These are phyloP conservation scores for Danio aesculapii DNA, from an alignment of 2,797 vertebrate species.

Conservation along the genomic window DNA sequence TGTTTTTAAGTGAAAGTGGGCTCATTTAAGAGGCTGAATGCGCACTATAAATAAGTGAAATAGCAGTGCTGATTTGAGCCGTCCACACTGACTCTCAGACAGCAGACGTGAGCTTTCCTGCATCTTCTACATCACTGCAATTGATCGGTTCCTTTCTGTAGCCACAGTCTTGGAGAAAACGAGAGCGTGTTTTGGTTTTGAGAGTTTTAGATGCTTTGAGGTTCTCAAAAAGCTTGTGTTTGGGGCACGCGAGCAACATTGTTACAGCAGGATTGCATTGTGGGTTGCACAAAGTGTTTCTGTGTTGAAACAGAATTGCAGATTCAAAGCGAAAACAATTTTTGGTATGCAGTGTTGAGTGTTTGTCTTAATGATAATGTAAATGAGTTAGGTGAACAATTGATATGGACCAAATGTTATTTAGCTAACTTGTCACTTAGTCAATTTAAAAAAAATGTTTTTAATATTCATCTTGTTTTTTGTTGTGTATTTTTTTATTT, in stretches of 20 bases:
- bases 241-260: not conserved
- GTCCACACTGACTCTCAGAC: conserved; percentile 3
- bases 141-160: conserved; percentile 34
- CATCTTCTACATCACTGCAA: conserved; percentile 44
- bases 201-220: not conserved
- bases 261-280: not conserved
- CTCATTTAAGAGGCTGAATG: conserved; percentile 31
- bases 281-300: not conserved
- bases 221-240: not conserved
- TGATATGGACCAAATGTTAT: too few relatives aligned
- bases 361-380: too few relatives aligned
- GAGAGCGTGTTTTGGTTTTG: conserved; percentile 24
- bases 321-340: not conserved
- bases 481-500: too few relatives aligned
- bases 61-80: conserved; percentile 3
- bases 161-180: conserved; percentile 18
- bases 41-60: conserved; percentile 35
- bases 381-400: too few relatives aligned
- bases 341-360: not conserved
- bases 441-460: too few relatives aligned
- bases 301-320: not conserved
- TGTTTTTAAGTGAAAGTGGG: conserved; percentile 38
- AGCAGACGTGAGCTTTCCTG: conserved; percentile 47
- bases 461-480: too few relatives aligned
- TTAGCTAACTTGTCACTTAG: too few relatives aligned